Evolutionary conservation across 1,140 invertebrate species (phyloP), one percentile per base, ranked within the genome.

Genomic region (Delia radicum): DNA sequence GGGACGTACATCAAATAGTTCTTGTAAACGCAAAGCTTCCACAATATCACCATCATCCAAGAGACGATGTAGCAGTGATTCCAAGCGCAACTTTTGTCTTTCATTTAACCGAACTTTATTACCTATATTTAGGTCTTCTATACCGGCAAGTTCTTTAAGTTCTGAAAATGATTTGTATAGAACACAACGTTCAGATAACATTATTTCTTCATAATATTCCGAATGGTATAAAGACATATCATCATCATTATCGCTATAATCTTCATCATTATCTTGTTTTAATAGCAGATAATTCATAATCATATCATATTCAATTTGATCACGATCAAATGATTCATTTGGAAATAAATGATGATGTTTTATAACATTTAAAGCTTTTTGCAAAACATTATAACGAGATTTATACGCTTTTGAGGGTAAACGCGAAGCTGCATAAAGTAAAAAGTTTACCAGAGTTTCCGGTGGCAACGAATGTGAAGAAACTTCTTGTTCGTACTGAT

Each of bases 1-100:
- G 18, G 84, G 84, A 3, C 83, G 82, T 73, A 84, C 85, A 28
- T 83, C 80, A 72, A 89, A 89, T 28, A 89, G 85, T 69, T 84
- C 87, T 73, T 88, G 86, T 31, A 89, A 69, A 31, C 87, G 85
- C 42, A 89, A 77, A 2, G 87, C 88, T 75, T 87, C 83, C 21
- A 85, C 82, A 75, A 88, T 84, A 69, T 87, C 85, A 3, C 84
- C 85, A 31, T 78, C 69, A 63, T 88, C 86, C 26, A 88, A 77
- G 4, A 88, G 78, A 7, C 77, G 78, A 72, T 82, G 79, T 5
- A 88, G 75, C 21, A 84, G 75, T n/a, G 73, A 73, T 4, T 80
- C 77, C 3, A 88, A 79, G 12, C 79, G 76, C 10, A 42, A 31
- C 61, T 82, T 81, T 80, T 79, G 82, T 62, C 79, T 74, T 2